Evolutionary conservation across 2,113 vertebrate genomes (phyloP).

Genomic region (Melospiza georgiana): DNA sequence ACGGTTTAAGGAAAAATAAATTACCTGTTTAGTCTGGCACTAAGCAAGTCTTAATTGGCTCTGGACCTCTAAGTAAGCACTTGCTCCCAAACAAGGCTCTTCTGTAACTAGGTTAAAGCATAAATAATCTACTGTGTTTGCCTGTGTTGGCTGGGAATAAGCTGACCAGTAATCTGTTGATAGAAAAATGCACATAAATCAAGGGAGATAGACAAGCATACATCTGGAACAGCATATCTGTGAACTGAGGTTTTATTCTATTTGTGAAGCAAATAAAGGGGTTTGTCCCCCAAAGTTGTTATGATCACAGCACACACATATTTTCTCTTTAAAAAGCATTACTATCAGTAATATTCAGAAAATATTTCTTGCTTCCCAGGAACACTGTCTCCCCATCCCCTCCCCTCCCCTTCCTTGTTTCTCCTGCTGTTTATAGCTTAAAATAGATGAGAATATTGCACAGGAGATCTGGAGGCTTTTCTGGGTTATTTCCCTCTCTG

Average conservation of each 20-base stretch:
- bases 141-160: background rate
- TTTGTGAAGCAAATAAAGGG: background rate
- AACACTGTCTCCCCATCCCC: background rate
- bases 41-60: background rate
- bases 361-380: background rate
- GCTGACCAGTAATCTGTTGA: background rate
- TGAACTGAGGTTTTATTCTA: background rate
- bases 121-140: background rate
- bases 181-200: background rate
- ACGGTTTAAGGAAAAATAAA: background rate
- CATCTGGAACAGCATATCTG: background rate
- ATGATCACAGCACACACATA: background rate
- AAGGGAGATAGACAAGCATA: background rate
- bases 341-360: background rate
- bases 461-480: background rate
- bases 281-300: background rate
- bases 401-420: background rate
- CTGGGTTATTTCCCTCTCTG: background rate
- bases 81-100: background rate
- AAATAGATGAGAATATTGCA: background rate
- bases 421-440: background rate
- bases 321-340: background rate
- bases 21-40: background rate
- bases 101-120: conserved; percentile 3
- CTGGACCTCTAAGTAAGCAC: background rate